These are phyloP conservation scores for Tylochromis polylepis DNA, from an alignment of 2,113 vertebrate genomes.

Conservation along the genomic window DNA sequence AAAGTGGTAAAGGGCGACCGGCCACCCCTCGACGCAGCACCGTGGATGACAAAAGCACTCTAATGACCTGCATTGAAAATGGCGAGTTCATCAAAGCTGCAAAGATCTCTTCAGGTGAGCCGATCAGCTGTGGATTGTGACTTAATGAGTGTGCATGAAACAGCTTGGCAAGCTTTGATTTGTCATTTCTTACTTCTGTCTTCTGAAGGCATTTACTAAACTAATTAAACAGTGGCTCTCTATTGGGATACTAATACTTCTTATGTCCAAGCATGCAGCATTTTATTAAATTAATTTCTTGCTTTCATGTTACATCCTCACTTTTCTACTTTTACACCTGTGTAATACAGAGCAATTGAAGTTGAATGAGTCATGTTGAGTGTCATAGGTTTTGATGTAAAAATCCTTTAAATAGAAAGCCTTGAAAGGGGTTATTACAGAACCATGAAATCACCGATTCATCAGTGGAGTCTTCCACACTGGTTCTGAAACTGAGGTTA, in stretches of 20 bases:
- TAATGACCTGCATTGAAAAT: slow-evolving; percentile 84
- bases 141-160: not conserved
- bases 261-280: not conserved
- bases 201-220: not conserved
- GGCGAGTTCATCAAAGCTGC: slow-evolving; percentile 85
- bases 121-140: not conserved
- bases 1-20: slow-evolving; percentile 84
- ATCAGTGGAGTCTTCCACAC: not conserved
- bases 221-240: not conserved
- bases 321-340: not conserved
- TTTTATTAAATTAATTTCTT: not conserved
- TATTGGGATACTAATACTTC: not conserved
- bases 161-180: slow-evolving; percentile 14
- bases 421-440: not conserved
- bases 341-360: not conserved
- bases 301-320: not conserved
- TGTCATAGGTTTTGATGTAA: not conserved
- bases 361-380: not conserved
- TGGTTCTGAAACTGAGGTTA: not conserved
- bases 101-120: slow-evolving; percentile 85
- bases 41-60: slow-evolving; percentile 83
- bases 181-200: not conserved
- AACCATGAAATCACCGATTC: not conserved
- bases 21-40: slow-evolving; percentile 86
- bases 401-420: not conserved